Conservation (phyloP, 2,888 invertebrate genomes). For the Malthinus seriepunctatus region DNA sequence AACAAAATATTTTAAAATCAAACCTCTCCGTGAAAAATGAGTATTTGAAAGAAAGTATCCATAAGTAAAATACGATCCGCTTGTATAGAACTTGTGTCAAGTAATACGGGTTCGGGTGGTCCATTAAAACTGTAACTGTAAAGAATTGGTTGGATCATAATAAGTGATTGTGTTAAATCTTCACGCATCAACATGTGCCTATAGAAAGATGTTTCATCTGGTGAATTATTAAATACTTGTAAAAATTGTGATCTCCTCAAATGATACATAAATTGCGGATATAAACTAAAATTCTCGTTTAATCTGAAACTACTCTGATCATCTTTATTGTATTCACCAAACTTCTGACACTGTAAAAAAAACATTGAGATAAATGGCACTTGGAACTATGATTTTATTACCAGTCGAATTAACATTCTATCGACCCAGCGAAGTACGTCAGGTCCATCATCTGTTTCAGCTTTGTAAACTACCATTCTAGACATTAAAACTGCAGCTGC, state of each 20-base stretch:
- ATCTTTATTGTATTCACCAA: conserved; percentile 97
- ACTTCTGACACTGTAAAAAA: conserved; percentile 89
- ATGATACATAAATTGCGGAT: conserved; percentile 99
- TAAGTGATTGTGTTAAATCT: conserved; percentile 94
- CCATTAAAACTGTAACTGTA: conserved; percentile 99
- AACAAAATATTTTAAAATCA: background rate
- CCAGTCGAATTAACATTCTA: conserved; percentile 94
- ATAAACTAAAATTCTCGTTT: conserved; percentile 95
- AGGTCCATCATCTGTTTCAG: conserved; percentile 93
- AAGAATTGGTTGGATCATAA: conserved; percentile 99
- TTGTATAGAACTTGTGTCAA: conserved; percentile 97
- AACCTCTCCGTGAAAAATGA: conserved; percentile 98
- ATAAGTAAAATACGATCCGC: conserved; percentile 96
- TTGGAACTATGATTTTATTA: conserved; percentile 50
- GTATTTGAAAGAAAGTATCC: conserved; percentile 99
- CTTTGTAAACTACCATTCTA: conserved; percentile 92
- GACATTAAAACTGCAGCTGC: conserved; percentile 98
- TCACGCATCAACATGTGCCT: conserved; percentile 98
- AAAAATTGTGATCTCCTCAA: conserved; percentile 96
- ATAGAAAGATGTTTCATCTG: conserved; percentile 99
- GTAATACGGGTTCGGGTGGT: conserved; percentile 93
- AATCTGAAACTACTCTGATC: conserved; percentile 96
- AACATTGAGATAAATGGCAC: conserved; percentile 16
- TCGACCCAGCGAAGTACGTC: conserved; percentile 99
- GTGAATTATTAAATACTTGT: conserved; percentile 99